Evolutionary conservation across 2,888 invertebrate genomes (phyloP).

Genomic region (Phorcus lineatus): DNA sequence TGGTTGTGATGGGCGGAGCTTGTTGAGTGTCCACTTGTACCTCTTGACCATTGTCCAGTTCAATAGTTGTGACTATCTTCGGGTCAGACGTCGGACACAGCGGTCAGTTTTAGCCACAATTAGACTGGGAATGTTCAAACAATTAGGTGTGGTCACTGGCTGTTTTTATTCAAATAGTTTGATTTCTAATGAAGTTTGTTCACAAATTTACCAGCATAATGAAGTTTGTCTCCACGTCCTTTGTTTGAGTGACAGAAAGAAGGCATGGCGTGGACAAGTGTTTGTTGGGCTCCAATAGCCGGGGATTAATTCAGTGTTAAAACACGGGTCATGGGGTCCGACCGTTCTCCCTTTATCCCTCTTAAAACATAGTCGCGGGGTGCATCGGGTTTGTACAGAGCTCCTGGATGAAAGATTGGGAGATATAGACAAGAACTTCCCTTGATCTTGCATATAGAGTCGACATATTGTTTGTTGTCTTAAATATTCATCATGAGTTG

Average conservation of each 20-base stretch:
- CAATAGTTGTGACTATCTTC: background rate
- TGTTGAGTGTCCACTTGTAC: too few relatives aligned
- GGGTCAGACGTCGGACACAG: conserved; percentile 4
- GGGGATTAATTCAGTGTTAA: conserved; percentile 15
- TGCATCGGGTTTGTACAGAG: too few relatives aligned
- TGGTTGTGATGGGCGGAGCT: too few relatives aligned
- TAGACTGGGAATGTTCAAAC: conserved; percentile 17
- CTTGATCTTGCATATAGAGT: too few relatives aligned
- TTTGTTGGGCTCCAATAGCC: background rate
- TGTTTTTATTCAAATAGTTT: conserved; percentile 23
- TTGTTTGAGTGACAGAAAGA: background rate
- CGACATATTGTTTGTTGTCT: too few relatives aligned
- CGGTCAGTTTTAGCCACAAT: conserved; percentile 13
- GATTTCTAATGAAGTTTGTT: conserved; percentile 24
- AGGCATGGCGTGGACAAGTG: background rate
- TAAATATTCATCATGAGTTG: too few relatives aligned
- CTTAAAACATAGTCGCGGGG: background rate
- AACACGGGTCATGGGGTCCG: conserved; percentile 15
- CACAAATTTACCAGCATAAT: conserved; percentile 19
- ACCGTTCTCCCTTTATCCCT: background rate
- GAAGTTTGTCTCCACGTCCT: background rate
- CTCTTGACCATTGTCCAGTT: conserved; percentile 10
- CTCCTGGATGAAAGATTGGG: too few relatives aligned
- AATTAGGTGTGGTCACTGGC: conserved; percentile 13
- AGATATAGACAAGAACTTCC: too few relatives aligned